Evolutionary conservation across 1,140 invertebrate species (phyloP), one percentile per base, ranked within the genome.

Genomic region (Nasonia giraulti): DNA sequence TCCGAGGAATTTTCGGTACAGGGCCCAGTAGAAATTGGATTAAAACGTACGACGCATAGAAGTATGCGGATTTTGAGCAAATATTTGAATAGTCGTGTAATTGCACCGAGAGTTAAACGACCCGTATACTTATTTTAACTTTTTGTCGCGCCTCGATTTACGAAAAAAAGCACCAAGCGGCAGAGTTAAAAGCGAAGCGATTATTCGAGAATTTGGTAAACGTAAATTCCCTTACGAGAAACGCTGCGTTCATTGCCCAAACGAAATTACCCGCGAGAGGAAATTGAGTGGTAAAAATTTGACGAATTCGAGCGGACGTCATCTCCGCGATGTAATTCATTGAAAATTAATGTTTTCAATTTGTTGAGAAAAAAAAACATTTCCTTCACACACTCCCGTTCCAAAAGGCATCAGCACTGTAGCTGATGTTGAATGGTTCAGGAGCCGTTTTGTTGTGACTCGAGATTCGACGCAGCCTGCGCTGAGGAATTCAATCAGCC

Each of bases 381-480:
- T 50, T 50, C 11, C 47, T 14, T 0, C 47, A 50, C 55, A n/a
- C 55, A 62, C 20, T 20, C 14, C 14, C 6, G 55, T 62, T 62
- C 14, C 1, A 62, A n/a, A 62, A 62, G n/a, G 55, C 20, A 20
- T 71, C n/a, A 71, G 7, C 33, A n/a, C n/a, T n/a, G 68, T 14
- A 31, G 10, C 23, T 0, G 27, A 27, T 27, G 31, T 62, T 71
- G 31, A 71, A 71, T 71, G 68, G 68, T 10, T 71, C 31, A 27
- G 31, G 17, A 62, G 50, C 50, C 23, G 47, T 66, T 62, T 78
- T 78, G 50, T 78, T 78, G 31, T 78, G 76, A 62, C 31, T 78
- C 27, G 33, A 10, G 44, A 66, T 37, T 78, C 44, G 44, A 55
- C 23, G 12, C 50, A 20, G 17, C 20, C 50, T 62, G 50, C 27